These are phyloP conservation scores for Orius laevigatus DNA, from an alignment of 1,140 invertebrate species.

Conservation along the genomic window DNA sequence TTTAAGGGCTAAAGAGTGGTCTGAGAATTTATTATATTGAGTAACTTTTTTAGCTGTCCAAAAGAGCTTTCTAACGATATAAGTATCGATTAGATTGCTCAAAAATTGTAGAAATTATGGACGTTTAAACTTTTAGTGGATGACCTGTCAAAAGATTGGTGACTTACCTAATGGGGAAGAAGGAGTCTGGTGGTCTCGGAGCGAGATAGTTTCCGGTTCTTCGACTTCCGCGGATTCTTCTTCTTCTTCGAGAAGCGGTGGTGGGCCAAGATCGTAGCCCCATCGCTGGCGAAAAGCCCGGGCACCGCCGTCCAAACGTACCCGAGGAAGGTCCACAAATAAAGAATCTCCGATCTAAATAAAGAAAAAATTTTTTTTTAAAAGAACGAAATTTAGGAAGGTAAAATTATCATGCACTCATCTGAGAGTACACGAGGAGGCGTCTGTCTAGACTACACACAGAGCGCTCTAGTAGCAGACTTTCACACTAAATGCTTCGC, in stretches of 20 bases:
- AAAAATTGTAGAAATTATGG: too few species aligned
- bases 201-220: conserved; percentile 30
- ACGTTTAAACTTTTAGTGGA: too few species aligned
- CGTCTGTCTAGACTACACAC: background rate
- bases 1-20: too few species aligned
- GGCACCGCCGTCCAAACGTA: conserved; percentile 47
- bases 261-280: conserved; percentile 40
- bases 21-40: too few species aligned
- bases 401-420: background rate
- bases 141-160: background rate
- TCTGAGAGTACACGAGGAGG: background rate
- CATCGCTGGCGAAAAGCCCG: conserved; percentile 40
- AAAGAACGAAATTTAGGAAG: background rate
- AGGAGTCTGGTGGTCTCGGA: conserved; percentile 25
- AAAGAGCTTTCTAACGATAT: too few species aligned
- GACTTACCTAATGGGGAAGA: conserved; percentile 37
- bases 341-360: conserved; percentile 39
- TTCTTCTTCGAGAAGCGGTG: conserved; percentile 44
- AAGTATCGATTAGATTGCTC: too few species aligned
- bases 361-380: background rate
- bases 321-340: conserved; percentile 45
- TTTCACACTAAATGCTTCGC: too few species aligned
- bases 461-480: background rate
- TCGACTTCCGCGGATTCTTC: conserved; percentile 41
- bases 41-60: too few species aligned